Percentiles rank a stretch among this genome's conserved stretches.
These are phyloP conservation scores for Leptodactylus fuscus DNA, from an alignment of 2,113 vertebrate genomes.

Conservation along the genomic window DNA sequence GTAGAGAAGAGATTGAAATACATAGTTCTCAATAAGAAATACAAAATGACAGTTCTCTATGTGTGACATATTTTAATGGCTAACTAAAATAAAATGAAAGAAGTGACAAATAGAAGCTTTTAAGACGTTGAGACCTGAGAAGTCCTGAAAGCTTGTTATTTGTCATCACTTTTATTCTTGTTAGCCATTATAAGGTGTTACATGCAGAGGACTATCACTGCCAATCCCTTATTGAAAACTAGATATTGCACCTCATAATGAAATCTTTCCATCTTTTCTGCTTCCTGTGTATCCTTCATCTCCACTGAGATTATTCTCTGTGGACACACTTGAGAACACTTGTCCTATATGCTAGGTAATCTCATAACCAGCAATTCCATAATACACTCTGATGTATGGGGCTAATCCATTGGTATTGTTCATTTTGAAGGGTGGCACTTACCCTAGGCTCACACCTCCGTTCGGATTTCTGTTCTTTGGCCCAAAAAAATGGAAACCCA, in stretches of 20 bases:
- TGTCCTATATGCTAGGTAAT: too few species aligned
- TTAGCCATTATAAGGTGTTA: background rate
- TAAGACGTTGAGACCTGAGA: background rate
- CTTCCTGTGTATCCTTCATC: background rate
- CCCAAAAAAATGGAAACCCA: too few species aligned
- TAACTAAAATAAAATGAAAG: background rate
- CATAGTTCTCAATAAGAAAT: background rate
- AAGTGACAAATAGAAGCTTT: conserved; percentile 9
- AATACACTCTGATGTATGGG: too few species aligned
- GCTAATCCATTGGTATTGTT: too few species aligned
- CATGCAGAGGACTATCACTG: background rate
- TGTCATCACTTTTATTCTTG: conserved; percentile 4
- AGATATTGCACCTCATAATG: background rate
- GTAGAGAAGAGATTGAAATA: background rate
- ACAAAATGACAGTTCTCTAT: background rate
- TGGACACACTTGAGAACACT: too few species aligned
- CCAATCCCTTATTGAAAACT: background rate
- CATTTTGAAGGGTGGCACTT: too few species aligned
- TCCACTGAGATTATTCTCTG: background rate
- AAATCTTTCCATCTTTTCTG: background rate
- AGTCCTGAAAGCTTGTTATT: conserved; percentile 6
- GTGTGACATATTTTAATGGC: background rate
- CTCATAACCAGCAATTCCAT: too few species aligned
- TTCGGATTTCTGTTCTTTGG: too few species aligned
- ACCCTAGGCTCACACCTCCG: too few species aligned